These are phyloP conservation scores for Solenopsis invicta DNA, from an alignment of 1,140 invertebrate species.

Conservation along the genomic window DNA sequence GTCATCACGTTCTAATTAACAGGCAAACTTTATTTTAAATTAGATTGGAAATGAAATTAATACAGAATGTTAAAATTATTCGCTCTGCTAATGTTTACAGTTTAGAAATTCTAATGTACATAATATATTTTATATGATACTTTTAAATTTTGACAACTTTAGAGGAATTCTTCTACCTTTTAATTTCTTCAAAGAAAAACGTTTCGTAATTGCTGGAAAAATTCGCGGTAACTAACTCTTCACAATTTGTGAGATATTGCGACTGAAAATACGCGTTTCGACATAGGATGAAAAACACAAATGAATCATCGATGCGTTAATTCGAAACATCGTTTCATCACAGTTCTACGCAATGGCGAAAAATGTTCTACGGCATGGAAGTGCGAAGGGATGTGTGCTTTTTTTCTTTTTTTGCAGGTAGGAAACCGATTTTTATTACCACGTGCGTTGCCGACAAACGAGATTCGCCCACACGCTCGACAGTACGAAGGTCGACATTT, in stretches of 20 bases:
- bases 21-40: neutral
- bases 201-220: conserved; percentile 3
- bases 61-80: neutral
- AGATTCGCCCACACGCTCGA: neutral
- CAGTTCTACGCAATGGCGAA: neutral
- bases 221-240: neutral
- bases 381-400: neutral
- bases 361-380: neutral
- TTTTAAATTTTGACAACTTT: neutral
- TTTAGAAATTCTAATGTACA: neutral
- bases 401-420: neutral
- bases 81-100: neutral
- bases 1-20: conserved; percentile 11
- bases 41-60: neutral
- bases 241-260: neutral
- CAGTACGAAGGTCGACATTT: conserved; percentile 18
- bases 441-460: neutral
- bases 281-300: neutral
- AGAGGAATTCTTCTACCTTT: neutral
- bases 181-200: neutral
- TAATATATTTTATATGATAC: neutral
- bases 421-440: neutral
- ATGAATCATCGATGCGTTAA: neutral
- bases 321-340: conserved; percentile 21
- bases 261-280: neutral